Conservation (phyloP, 2,797 vertebrate species). For the Sparus aurata region DNA sequence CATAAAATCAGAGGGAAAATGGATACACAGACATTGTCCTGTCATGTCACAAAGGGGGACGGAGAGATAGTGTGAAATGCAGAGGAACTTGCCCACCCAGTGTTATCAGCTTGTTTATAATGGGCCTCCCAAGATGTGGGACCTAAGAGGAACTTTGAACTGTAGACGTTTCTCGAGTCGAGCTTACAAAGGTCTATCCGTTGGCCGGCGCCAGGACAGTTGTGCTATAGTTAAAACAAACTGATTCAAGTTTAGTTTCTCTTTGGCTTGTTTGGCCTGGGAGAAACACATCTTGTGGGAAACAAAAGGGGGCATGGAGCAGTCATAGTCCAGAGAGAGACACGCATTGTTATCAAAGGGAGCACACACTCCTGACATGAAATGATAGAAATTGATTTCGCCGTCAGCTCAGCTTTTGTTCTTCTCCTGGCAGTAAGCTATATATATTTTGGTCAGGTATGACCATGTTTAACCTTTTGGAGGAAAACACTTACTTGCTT, state of each 20-base stretch:
- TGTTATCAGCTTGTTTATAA: slow-evolving; percentile 72
- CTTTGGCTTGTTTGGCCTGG: slow-evolving; percentile 10
- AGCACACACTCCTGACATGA: not conserved
- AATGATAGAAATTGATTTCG: slow-evolving; percentile 21
- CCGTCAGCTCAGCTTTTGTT: not conserved
- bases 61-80: slow-evolving; percentile 49
- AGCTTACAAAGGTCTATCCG: slow-evolving; percentile 33
- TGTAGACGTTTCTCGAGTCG: slow-evolving; percentile 28
- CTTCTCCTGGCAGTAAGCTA: not conserved
- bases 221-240: slow-evolving; percentile 1
- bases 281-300: not conserved
- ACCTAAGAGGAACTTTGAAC: slow-evolving; percentile 71
- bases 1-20: slow-evolving; percentile 42
- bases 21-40: slow-evolving; percentile 60
- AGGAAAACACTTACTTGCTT: not conserved
- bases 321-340: slow-evolving; percentile 7
- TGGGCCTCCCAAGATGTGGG: slow-evolving; percentile 58
- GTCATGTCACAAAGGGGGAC: slow-evolving; percentile 42
- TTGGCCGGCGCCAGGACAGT: slow-evolving; percentile 21
- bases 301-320: slow-evolving; percentile 2
- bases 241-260: slow-evolving; percentile 11
- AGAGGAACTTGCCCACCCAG: slow-evolving; percentile 72
- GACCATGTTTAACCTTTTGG: not conserved
- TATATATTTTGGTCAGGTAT: not conserved
- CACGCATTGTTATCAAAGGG: not conserved